Evolutionary conservation across 2,113 vertebrate genomes (phyloP).

Genomic region (Triplophysa rosa): DNA sequence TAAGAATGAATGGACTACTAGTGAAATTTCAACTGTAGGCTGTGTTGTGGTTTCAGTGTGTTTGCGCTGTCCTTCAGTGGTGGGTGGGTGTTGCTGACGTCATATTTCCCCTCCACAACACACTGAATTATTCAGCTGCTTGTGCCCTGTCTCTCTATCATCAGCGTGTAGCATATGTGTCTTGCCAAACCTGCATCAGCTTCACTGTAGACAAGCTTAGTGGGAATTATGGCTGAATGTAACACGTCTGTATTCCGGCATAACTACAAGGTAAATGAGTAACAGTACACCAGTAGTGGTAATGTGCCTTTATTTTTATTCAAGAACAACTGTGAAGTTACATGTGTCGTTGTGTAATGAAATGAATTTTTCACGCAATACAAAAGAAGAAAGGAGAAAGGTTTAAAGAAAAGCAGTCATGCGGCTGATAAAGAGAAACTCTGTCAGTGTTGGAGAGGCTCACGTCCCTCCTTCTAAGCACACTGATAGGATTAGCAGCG

Average conservation of each 20-base stretch:
- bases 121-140: constrained; percentile 39
- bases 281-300: too few relatives aligned
- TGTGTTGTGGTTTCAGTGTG: constrained; percentile 18
- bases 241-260: not conserved
- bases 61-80: not conserved
- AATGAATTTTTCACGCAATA: constrained; percentile 32
- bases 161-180: constrained; percentile 11
- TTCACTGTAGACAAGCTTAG: not conserved
- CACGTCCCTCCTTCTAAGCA: not conserved
- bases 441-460: not conserved
- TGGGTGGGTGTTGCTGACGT: constrained; percentile 11
- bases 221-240: not conserved
- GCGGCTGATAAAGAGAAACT: constrained; percentile 1
- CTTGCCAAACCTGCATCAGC: not conserved
- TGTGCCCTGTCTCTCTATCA: not conserved
- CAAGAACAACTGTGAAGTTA: too few relatives aligned
- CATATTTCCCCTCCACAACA: not conserved
- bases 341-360: not conserved
- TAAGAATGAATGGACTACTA: constrained; percentile 48
- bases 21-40: constrained; percentile 29
- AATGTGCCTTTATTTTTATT: not conserved
- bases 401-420: constrained; percentile 20
- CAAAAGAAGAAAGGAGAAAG: constrained; percentile 12
- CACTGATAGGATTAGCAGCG: constrained; percentile 12
- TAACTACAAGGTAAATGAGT: not conserved